phyloP scores from a whole-genome alignment of 1,140 invertebrate genomes.

The Drosophila simulans region DNA sequence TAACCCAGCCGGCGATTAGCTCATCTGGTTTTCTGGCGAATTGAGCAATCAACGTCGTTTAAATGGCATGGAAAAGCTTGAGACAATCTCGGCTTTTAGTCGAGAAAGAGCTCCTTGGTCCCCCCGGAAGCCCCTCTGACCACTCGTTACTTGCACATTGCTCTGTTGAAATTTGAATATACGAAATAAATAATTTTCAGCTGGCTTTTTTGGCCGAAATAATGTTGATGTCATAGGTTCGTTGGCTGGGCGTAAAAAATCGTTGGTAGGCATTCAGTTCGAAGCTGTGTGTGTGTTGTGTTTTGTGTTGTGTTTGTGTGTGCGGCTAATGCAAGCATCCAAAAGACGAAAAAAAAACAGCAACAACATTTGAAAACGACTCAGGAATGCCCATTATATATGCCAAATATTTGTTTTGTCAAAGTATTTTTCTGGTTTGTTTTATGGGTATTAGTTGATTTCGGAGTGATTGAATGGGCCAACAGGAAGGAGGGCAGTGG shows the following conservation, averaged over 20 bases:
- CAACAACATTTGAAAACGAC: constrained; percentile 39
- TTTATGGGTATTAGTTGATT: constrained; percentile 52
- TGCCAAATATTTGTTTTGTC: constrained; percentile 63
- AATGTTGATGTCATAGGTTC: constrained; percentile 73
- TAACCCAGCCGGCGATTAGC: constrained; percentile 53
- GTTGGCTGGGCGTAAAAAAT: constrained; percentile 53
- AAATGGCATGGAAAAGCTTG: constrained; percentile 34
- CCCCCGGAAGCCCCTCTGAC: not conserved
- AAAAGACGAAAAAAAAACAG: constrained; percentile 44
- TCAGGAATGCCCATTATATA: constrained; percentile 60
- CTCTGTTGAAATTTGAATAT: constrained; percentile 52
- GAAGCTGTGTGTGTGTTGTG: constrained; percentile 24
- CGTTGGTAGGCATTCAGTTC: constrained; percentile 61
- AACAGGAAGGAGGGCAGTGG: constrained; percentile 12
- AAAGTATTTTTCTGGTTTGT: constrained; percentile 58
- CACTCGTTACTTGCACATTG: constrained; percentile 47
- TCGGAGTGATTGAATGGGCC: constrained; percentile 36
- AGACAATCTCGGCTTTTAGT: constrained; percentile 22
- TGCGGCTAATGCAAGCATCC: constrained; percentile 64
- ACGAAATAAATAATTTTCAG: constrained; percentile 44
- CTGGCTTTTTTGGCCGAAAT: constrained; percentile 57
- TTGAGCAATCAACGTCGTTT: constrained; percentile 59
- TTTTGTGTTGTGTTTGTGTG: constrained; percentile 13
- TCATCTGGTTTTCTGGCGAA: constrained; percentile 73
- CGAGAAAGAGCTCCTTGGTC: not conserved